phyloP scores from a whole-genome alignment of 2,888 invertebrate genomes.

The Sesamia inferens region DNA sequence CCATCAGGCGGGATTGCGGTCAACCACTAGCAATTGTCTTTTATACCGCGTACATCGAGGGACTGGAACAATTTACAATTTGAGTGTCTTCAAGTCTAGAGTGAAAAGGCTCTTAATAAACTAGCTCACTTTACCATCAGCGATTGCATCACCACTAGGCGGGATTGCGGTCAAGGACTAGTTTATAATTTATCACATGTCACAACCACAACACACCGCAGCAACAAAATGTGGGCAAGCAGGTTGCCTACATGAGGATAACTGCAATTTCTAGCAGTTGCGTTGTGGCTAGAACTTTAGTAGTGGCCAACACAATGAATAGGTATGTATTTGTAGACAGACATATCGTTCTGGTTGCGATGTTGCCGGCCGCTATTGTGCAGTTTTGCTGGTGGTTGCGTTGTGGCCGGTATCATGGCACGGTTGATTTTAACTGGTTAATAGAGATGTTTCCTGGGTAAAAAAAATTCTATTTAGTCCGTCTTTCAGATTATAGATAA shows the following conservation, averaged over 20 bases:
- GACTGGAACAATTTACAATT: too few relatives aligned
- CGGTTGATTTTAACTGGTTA: neutral
- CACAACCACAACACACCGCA: neutral
- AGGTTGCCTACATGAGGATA: neutral
- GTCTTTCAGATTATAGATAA: too few relatives aligned
- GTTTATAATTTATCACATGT: neutral
- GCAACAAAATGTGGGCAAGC: neutral
- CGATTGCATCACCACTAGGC: too few relatives aligned
- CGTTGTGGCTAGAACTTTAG: neutral
- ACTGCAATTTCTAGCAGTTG: neutral
- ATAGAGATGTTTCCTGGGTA: neutral
- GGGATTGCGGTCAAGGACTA: too few relatives aligned
- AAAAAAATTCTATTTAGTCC: too few relatives aligned
- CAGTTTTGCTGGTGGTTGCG: neutral
- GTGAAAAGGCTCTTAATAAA: too few relatives aligned
- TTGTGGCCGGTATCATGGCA: neutral
- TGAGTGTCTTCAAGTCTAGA: too few relatives aligned
- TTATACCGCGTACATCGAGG: too few relatives aligned
- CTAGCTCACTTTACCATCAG: too few relatives aligned
- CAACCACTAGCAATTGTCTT: too few relatives aligned
- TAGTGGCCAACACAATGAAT: too few relatives aligned
- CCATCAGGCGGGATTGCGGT: too few relatives aligned
- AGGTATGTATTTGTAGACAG: neutral
- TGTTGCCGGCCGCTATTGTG: neutral
- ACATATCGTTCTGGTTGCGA: neutral